Conservation (phyloP, 2,888 invertebrate genomes). For the Leptinotarsa peninsularis region DNA sequence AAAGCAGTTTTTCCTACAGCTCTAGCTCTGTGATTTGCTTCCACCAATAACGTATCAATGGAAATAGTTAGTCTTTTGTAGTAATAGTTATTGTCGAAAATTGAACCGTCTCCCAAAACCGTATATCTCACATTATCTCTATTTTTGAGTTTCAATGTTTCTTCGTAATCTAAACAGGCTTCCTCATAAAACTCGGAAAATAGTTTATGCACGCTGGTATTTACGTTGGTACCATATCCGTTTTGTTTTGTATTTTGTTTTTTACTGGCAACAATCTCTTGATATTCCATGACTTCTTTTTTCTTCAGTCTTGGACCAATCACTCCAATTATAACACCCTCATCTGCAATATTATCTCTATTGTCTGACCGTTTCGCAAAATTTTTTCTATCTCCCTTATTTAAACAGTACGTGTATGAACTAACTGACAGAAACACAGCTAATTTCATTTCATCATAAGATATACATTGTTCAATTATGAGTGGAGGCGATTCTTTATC, state of each 20-base stretch:
- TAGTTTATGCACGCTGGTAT: slow-evolving; percentile 48
- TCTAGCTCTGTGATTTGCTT: slow-evolving; percentile 72
- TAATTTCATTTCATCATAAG: slow-evolving; percentile 73
- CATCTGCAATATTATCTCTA: slow-evolving; percentile 62
- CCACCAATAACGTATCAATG: slow-evolving; percentile 74
- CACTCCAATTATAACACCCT: slow-evolving; percentile 67
- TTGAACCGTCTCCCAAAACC: slow-evolving; percentile 45
- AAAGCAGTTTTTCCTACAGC: slow-evolving; percentile 70
- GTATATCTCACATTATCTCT: slow-evolving; percentile 39
- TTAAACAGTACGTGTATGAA: slow-evolving; percentile 71
- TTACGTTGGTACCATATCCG: slow-evolving; percentile 64
- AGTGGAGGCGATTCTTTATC: slow-evolving; percentile 66
- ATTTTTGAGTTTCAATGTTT: slow-evolving; percentile 29
- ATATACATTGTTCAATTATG: slow-evolving; percentile 67
- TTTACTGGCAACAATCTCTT: slow-evolving; percentile 70
- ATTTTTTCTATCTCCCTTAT: slow-evolving; percentile 71
- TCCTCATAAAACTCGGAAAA: slow-evolving; percentile 56
- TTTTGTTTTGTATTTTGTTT: slow-evolving; percentile 64
- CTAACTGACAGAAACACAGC: slow-evolving; percentile 70
- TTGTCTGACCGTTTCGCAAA: slow-evolving; percentile 66
- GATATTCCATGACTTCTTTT: slow-evolving; percentile 71
- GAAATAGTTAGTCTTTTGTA: slow-evolving; percentile 70
- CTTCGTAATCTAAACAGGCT: slow-evolving; percentile 39
- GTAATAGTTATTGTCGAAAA: slow-evolving; percentile 61
- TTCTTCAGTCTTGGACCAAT: slow-evolving; percentile 71